Evolutionary conservation across 2,113 vertebrate species (phyloP).

Genomic region (Chiloscyllium plagiosum): DNA sequence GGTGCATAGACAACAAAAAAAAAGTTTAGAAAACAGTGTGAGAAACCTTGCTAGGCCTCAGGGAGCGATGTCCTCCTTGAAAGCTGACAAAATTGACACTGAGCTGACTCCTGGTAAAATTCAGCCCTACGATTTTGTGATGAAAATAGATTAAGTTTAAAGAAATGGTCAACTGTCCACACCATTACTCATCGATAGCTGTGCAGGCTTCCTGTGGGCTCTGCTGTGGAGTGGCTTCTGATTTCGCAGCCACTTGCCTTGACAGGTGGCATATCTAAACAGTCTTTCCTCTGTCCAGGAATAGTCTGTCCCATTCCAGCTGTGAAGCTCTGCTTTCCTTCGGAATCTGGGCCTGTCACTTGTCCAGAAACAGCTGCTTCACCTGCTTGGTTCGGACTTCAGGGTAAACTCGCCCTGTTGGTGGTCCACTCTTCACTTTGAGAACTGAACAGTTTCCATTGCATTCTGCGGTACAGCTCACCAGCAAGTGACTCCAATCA

Average conservation of each 20-base stretch:
- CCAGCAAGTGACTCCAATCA: no score
- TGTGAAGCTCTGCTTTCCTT: background rate
- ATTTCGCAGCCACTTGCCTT: background rate
- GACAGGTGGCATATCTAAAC: background rate
- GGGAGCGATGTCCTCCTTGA: no score
- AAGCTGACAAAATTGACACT: no score
- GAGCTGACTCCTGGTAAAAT: no score
- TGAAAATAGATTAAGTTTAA: background rate
- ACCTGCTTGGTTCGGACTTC: background rate
- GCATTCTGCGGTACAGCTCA: background rate
- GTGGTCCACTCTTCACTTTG: background rate
- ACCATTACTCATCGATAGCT: background rate
- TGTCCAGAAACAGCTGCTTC: background rate
- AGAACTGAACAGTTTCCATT: background rate
- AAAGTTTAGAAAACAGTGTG: no score
- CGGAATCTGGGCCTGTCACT: background rate
- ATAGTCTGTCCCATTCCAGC: constrained; percentile 17
- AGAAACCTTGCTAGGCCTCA: no score
- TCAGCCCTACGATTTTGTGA: background rate
- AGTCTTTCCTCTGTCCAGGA: constrained; percentile 13
- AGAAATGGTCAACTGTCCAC: background rate
- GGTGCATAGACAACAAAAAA: no score
- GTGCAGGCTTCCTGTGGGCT: no score
- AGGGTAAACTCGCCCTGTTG: background rate
- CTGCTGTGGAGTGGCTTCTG: background rate